Percentiles rank a stretch among this genome's conserved stretches.
These are phyloP conservation scores for Kryptolebias marmoratus DNA, from an alignment of 2,113 vertebrate genomes.

Conservation along the genomic window DNA sequence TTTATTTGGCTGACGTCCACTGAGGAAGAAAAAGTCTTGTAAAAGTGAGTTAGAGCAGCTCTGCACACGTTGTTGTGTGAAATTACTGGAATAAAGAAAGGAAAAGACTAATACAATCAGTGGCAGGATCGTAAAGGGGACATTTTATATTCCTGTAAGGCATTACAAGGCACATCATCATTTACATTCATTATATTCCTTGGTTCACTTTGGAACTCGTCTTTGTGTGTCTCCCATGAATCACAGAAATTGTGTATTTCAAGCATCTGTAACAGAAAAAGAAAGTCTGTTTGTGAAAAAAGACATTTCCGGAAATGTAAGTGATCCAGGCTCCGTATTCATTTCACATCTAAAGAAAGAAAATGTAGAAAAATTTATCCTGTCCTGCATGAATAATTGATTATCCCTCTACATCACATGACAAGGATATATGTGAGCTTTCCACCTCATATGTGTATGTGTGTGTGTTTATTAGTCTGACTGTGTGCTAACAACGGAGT, in stretches of 20 bases:
- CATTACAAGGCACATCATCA: constrained; percentile 37
- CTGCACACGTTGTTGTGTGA: constrained; percentile 23
- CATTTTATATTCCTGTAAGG: constrained; percentile 38
- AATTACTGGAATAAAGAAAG: constrained; percentile 32
- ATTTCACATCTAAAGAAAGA: constrained; percentile 57
- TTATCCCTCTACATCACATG: constrained; percentile 63
- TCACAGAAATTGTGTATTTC: constrained; percentile 39
- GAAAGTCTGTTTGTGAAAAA: constrained; percentile 2
- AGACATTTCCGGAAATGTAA: constrained; percentile 54
- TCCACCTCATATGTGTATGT: constrained; percentile 14
- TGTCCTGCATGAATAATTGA: constrained; percentile 76
- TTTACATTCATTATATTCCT: constrained; percentile 55
- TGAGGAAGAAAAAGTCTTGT: constrained; percentile 26
- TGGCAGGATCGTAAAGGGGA: constrained; percentile 4
- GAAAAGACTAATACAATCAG: constrained; percentile 1
- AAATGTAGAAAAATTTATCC: constrained; percentile 53
- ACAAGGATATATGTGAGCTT: constrained; percentile 56
- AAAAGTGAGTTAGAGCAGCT: constrained; percentile 53
- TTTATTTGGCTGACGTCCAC: constrained; percentile 45
- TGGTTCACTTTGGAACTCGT: constrained; percentile 48
- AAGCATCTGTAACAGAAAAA: constrained; percentile 35
- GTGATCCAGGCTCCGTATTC: constrained; percentile 42
- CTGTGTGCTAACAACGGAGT: constrained; percentile 17
- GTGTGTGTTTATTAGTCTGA: constrained; percentile 11
- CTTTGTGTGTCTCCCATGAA: constrained; percentile 35